A percentile compares a stretch with the other conserved stretches of the same genome.
phyloP scores from a whole-genome alignment of 2,888 invertebrate genomes.

The Lathronympha strigana region DNA sequence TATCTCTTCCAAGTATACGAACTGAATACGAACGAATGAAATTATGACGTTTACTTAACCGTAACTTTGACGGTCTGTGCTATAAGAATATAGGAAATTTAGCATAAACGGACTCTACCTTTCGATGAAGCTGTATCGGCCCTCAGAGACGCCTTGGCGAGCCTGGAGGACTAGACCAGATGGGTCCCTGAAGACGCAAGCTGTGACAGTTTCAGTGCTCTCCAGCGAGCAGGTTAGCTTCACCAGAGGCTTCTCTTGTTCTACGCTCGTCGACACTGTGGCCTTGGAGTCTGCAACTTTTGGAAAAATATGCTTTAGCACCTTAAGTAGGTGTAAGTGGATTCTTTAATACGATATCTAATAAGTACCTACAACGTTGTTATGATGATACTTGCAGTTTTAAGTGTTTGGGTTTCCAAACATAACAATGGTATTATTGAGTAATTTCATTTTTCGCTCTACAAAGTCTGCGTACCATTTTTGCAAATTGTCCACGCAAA shows the following conservation, averaged over 20 bases:
- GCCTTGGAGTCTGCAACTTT: slow-evolving; percentile 55
- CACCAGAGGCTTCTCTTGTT: slow-evolving; percentile 51
- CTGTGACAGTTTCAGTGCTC: slow-evolving; percentile 48
- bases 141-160: slow-evolving; percentile 62
- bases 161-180: slow-evolving; percentile 61
- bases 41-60: too few relatives aligned
- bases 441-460: too few relatives aligned
- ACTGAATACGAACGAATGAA: too few relatives aligned
- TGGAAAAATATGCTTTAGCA: background rate
- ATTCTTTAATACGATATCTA: too few relatives aligned
- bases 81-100: background rate
- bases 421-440: background rate
- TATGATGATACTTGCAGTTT: too few relatives aligned
- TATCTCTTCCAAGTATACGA: too few relatives aligned
- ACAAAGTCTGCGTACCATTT: background rate
- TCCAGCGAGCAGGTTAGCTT: slow-evolving; percentile 61
- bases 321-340: too few relatives aligned
- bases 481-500: background rate
- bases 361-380: too few relatives aligned
- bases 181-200: slow-evolving; percentile 71
- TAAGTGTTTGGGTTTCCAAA: background rate
- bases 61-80: too few relatives aligned
- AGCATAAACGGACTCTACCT: slow-evolving; percentile 50
- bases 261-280: slow-evolving; percentile 55
- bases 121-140: slow-evolving; percentile 59